Conservation (phyloP, 2,888 invertebrate species). For the Scaptomyza polygonia region DNA sequence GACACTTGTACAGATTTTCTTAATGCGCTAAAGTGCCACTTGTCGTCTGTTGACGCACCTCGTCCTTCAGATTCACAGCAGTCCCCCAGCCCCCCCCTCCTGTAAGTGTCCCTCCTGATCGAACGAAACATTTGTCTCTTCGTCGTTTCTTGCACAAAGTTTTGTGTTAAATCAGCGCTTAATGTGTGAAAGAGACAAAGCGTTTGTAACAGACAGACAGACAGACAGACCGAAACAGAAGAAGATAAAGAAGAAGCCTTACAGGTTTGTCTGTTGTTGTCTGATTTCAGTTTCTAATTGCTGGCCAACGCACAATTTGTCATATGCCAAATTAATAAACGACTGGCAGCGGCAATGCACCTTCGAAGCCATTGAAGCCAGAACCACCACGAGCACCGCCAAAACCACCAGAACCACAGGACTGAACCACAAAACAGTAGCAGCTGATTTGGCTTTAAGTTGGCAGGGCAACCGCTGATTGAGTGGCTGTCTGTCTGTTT, state of each 20-base stretch:
- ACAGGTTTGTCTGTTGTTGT: conserved; percentile 51
- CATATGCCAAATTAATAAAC: conserved; percentile 79
- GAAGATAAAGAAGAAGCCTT: conserved; percentile 35
- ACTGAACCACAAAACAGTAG: conserved; percentile 58
- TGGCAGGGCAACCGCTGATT: conserved; percentile 63
- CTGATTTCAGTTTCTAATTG: conserved; percentile 67
- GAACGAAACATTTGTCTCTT: conserved; percentile 73
- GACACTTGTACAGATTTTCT: conserved; percentile 79
- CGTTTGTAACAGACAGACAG: background rate
- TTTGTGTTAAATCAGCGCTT: conserved; percentile 73
- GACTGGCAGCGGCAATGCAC: conserved; percentile 42
- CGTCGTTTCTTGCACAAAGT: conserved; percentile 67
- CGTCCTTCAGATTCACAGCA: conserved; percentile 26
- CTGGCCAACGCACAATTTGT: conserved; percentile 74
- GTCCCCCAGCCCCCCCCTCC: no score
- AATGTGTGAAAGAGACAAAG: conserved; percentile 20
- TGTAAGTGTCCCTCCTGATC: conserved; percentile 12
- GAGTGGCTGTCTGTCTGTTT: conserved; percentile 48
- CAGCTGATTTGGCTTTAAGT: conserved; percentile 70
- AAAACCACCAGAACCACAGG: conserved; percentile 1
- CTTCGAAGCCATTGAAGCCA: conserved; percentile 40
- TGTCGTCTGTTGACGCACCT: conserved; percentile 77
- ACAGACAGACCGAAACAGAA: no score
- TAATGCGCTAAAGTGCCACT: conserved; percentile 80
- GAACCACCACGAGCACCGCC: background rate